Evolutionary conservation across 2,113 vertebrate species (phyloP).

Genomic region (Brachyistius frenatus): DNA sequence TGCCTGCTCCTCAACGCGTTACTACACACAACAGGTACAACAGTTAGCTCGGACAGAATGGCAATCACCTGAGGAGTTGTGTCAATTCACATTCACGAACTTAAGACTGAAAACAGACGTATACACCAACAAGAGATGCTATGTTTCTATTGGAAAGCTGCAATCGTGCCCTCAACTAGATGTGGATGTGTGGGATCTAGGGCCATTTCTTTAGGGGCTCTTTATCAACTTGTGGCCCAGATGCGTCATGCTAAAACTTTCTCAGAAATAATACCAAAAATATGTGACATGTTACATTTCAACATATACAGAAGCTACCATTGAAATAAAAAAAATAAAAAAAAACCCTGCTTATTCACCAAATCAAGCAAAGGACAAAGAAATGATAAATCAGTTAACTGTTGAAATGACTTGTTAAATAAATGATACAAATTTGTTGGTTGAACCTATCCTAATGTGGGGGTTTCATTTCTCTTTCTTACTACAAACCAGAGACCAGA

Average conservation of each 20-base stretch:
- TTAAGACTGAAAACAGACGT: neutral
- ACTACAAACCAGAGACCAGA: neutral
- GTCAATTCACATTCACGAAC: neutral
- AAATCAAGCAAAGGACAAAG: too few species aligned
- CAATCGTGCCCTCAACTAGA: neutral
- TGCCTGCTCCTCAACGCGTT: neutral
- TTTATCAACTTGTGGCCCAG: neutral
- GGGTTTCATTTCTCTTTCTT: neutral
- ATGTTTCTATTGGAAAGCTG: neutral
- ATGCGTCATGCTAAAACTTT: neutral
- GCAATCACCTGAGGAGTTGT: neutral
- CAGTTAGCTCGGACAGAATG: neutral
- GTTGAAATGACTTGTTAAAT: too few species aligned
- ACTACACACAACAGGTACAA: conserved; percentile 5
- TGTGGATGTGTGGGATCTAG: neutral
- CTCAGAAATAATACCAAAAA: neutral
- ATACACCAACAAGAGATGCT: neutral
- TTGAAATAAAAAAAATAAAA: too few species aligned
- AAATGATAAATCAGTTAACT: too few species aligned
- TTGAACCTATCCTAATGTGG: neutral
- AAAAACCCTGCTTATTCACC: too few species aligned
- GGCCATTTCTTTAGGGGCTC: too few species aligned
- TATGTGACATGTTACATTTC: too few species aligned
- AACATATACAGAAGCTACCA: too few species aligned
- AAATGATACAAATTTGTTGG: too few species aligned